phyloP scores from a whole-genome alignment of 2,888 invertebrate genomes.

The Ceratothoa steindachneri region DNA sequence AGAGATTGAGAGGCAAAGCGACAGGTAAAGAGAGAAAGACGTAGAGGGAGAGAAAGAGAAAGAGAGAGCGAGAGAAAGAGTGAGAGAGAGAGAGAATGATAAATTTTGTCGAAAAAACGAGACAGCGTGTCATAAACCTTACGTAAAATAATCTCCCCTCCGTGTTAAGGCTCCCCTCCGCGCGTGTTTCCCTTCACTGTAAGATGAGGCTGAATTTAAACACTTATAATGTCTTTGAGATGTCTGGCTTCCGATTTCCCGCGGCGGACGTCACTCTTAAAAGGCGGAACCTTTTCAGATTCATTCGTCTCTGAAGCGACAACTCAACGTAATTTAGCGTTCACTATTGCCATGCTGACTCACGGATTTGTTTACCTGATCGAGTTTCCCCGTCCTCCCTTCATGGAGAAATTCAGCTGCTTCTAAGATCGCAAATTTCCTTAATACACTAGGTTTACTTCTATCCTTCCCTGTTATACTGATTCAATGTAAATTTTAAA shows the following conservation, averaged over 20 bases:
- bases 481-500: no score
- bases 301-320: no score
- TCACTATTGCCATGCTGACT: neutral
- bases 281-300: neutral
- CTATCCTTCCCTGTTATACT: no score
- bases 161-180: neutral
- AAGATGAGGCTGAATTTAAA: slow-evolving; percentile 5
- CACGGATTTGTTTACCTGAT: neutral
- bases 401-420: no score
- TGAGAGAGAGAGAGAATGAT: neutral
- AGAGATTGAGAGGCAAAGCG: no score
- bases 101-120: no score
- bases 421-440: no score
- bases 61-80: neutral
- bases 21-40: no score
- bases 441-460: no score
- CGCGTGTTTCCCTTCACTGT: neutral
- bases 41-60: neutral
- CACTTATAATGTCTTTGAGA: neutral
- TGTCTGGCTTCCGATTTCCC: neutral
- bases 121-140: neutral
- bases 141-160: neutral
- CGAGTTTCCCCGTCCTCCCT: no score
- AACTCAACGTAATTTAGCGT: neutral
- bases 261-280: neutral